phyloP scores from a whole-genome alignment of 1,140 invertebrate species.

The Microplitis mediator region DNA sequence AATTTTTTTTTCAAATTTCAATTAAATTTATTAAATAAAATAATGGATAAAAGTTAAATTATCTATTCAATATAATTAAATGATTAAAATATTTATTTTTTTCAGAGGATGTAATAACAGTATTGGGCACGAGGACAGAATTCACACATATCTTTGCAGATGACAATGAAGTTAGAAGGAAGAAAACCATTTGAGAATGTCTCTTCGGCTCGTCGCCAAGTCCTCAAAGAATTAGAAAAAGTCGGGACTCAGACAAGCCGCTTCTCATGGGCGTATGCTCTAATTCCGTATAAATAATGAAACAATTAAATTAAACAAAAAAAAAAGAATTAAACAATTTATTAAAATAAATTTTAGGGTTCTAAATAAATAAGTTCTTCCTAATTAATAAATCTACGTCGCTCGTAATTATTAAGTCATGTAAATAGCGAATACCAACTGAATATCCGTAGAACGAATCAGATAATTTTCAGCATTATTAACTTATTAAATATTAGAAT shows the following conservation, averaged over 20 bases:
- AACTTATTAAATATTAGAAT: neutral
- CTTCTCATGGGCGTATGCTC: constrained; percentile 42
- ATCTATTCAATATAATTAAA: too few relatives aligned
- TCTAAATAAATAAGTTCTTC: neutral
- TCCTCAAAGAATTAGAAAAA: constrained; percentile 35
- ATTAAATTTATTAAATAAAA: too few relatives aligned
- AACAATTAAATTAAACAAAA: neutral
- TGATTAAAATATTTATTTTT: neutral
- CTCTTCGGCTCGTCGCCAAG: constrained; percentile 42
- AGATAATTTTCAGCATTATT: neutral
- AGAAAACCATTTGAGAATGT: constrained; percentile 55
- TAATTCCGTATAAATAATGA: constrained; percentile 27
- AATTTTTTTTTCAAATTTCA: too few relatives aligned
- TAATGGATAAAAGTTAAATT: too few relatives aligned
- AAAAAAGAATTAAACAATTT: neutral
- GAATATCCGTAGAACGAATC: neutral
- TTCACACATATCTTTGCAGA: constrained; percentile 43
- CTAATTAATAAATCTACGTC: neutral
- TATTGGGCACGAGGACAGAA: constrained; percentile 41
- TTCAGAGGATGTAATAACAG: constrained; percentile 44
- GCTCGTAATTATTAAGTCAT: neutral
- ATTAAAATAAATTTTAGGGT: constrained; percentile 12
- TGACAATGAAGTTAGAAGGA: constrained; percentile 36
- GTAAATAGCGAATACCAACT: neutral
- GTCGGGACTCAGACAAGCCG: constrained; percentile 37